Evolutionary conservation across 1,140 invertebrate genomes (phyloP).

Genomic region (Campodea augens): DNA sequence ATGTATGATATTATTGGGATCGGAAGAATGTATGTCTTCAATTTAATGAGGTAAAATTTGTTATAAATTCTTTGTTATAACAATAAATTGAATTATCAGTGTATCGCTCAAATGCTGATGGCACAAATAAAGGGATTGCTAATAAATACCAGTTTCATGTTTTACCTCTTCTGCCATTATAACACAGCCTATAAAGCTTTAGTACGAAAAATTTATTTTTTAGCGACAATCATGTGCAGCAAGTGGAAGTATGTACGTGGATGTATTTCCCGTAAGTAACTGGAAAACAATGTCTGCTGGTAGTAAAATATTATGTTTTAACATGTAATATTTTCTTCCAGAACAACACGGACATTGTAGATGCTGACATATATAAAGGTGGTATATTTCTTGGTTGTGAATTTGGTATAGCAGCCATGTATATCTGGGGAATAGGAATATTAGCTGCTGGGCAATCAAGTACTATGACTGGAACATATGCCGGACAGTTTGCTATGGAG

Average conservation of each 20-base stretch:
- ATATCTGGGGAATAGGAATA: conserved; percentile 80
- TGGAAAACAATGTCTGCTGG: neutral
- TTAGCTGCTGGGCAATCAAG: conserved; percentile 77
- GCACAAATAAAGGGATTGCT: too few relatives aligned
- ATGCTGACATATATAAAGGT: conserved; percentile 62
- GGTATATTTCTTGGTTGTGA: conserved; percentile 68
- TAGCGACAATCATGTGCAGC: neutral
- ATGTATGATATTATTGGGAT: too few relatives aligned
- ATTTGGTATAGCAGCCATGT: conserved; percentile 59
- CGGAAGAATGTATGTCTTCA: too few relatives aligned
- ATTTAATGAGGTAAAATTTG: too few relatives aligned
- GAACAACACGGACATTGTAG: conserved; percentile 32
- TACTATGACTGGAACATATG: conserved; percentile 69
- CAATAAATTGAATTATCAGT: too few relatives aligned
- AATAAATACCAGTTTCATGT: too few relatives aligned
- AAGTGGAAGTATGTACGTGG: conserved; percentile 3
- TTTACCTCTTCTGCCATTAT: too few relatives aligned
- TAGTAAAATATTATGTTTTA: neutral
- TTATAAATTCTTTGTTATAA: too few relatives aligned
- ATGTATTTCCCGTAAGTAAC: conserved; percentile 23
- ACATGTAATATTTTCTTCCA: conserved; percentile 16
- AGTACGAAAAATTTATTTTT: too few relatives aligned
- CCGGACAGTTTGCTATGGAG: conserved; percentile 58
- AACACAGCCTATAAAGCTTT: too few relatives aligned
- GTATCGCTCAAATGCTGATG: too few relatives aligned